Percentiles rank a stretch among this genome's conserved stretches.
Evolutionary conservation across 2,797 vertebrate species (phyloP).

Genomic region (Gymnopithys bicolor): DNA sequence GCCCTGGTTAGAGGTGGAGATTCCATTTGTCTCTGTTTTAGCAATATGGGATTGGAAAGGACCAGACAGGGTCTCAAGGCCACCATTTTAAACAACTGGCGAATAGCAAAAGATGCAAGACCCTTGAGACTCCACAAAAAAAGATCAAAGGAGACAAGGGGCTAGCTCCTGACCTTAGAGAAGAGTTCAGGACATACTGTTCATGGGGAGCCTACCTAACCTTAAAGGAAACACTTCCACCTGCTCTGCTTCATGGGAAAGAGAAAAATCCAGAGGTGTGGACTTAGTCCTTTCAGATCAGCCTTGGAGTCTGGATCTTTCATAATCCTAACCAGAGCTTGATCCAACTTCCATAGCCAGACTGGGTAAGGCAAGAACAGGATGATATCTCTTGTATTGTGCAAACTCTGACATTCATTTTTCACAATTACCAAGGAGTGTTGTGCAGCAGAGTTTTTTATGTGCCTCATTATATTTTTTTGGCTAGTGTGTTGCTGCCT

Average conservation of each 20-base stretch:
- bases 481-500: constrained; percentile 32
- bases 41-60: neutral
- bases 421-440: constrained; percentile 22
- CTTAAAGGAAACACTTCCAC: neutral
- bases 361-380: constrained; percentile 7
- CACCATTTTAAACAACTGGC: neutral
- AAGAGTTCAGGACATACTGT: neutral
- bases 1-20: neutral
- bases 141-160: neutral
- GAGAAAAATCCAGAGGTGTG: neutral
- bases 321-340: neutral
- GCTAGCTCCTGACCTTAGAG: neutral
- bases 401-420: constrained; percentile 31
- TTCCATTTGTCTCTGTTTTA: neutral
- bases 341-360: neutral
- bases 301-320: neutral
- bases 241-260: neutral
- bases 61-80: neutral
- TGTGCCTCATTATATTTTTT: constrained; percentile 33
- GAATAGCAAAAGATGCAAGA: neutral
- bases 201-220: neutral
- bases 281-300: neutral
- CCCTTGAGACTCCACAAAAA: neutral
- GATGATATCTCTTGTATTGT: neutral
- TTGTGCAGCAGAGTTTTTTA: constrained; percentile 46